A percentile compares a stretch with the other conserved stretches of the same genome.
phyloP scores from a whole-genome alignment of 2,797 vertebrate genomes.

The Alcedo atthis region DNA sequence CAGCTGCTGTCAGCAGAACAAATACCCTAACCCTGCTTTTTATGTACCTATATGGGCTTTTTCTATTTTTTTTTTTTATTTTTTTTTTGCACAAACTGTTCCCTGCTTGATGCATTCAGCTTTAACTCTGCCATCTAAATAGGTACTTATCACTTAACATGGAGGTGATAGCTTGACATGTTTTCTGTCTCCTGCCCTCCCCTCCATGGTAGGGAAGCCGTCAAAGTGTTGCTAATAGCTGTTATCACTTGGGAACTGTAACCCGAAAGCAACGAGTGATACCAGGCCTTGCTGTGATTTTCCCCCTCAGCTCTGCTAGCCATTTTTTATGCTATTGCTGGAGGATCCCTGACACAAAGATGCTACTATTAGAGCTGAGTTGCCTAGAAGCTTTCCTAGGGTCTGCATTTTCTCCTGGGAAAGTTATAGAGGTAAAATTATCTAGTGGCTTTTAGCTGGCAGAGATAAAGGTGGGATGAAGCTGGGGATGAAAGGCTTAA shows the following conservation, averaged over 20 bases:
- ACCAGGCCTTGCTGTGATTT: conserved; percentile 59
- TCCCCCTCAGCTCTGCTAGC: conserved; percentile 28
- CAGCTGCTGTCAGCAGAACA: conserved; percentile 77
- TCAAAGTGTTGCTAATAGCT: conserved; percentile 79
- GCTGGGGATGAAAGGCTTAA: conserved; percentile 38
- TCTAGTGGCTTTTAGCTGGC: conserved; percentile 41
- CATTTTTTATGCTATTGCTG: conserved; percentile 32
- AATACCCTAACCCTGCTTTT: conserved; percentile 71
- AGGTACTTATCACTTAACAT: conserved; percentile 81
- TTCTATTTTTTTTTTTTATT: not conserved
- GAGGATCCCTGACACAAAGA: conserved; percentile 41
- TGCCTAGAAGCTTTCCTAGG: conserved; percentile 48
- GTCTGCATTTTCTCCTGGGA: not conserved
- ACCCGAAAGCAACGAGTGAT: conserved; percentile 73
- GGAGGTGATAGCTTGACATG: conserved; percentile 77
- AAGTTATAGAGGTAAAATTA: conserved; percentile 48
- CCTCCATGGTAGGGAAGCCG: conserved; percentile 71
- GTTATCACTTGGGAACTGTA: conserved; percentile 78
- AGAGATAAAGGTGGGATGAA: conserved; percentile 41
- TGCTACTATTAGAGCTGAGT: conserved; percentile 34
- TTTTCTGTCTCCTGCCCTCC: conserved; percentile 74
- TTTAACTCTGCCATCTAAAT: conserved; percentile 77
- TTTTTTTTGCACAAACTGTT: conserved; percentile 69
- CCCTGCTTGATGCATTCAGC: conserved; percentile 70
- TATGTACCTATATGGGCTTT: conserved; percentile 61